Conservation (phyloP, 1,140 invertebrate species). For the Orchestia grillus region DNA sequence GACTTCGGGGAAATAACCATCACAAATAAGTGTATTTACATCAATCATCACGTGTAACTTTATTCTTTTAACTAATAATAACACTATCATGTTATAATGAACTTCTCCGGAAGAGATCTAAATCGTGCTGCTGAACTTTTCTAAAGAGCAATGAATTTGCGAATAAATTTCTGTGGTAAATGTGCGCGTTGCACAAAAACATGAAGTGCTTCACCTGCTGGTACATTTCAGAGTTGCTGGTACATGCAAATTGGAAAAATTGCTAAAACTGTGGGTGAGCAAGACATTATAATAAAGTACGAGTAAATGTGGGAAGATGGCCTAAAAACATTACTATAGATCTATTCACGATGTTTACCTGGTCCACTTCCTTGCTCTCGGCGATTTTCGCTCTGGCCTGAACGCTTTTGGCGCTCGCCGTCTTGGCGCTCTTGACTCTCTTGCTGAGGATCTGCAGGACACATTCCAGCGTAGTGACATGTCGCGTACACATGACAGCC, state of each 20-base stretch:
- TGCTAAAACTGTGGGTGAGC: not conserved
- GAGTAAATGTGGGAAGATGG: not conserved
- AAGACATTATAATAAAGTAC: not conserved
- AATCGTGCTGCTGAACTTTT: not conserved
- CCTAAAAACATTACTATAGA: not conserved
- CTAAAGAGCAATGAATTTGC: not conserved
- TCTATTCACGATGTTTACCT: slow-evolving; percentile 50
- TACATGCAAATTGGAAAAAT: not conserved
- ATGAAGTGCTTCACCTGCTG: not conserved
- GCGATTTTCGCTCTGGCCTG: slow-evolving; percentile 58
- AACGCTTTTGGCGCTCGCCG: slow-evolving; percentile 61
- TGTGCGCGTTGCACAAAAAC: not conserved
- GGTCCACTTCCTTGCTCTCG: slow-evolving; percentile 64
- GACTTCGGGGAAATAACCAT: not conserved
- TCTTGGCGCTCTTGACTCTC: slow-evolving; percentile 67
- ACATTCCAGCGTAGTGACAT: not conserved
- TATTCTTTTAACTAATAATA: not conserved
- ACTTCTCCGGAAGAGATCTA: not conserved
- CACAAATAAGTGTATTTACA: not conserved
- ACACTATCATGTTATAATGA: not conserved
- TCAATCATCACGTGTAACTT: not conserved
- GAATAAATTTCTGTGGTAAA: not conserved
- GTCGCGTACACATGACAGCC: not conserved
- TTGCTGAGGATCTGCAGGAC: slow-evolving; percentile 63
- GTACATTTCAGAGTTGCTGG: not conserved